A percentile compares a stretch with the other conserved stretches of the same genome.
These are phyloP conservation scores for Drosophila trichaetosa DNA, from an alignment of 2,888 invertebrate genomes.

Conservation along the genomic window DNA sequence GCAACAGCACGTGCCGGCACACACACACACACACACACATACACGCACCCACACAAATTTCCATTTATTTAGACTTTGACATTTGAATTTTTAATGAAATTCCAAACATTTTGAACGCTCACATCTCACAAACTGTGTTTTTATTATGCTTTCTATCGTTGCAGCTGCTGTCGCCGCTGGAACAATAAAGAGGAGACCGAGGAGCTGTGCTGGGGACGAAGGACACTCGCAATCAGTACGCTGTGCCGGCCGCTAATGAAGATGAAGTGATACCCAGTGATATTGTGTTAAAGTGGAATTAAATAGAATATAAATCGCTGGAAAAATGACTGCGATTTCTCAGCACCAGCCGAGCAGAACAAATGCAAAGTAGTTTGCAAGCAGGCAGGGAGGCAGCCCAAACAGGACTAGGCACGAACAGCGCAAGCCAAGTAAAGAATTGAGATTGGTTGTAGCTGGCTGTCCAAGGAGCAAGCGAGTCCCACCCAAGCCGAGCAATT, in stretches of 20 bases:
- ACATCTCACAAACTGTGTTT: slow-evolving; percentile 50
- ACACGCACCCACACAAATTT: slow-evolving; percentile 56
- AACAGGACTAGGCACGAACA: background rate
- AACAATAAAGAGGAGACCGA: background rate
- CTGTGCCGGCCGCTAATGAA: slow-evolving; percentile 63
- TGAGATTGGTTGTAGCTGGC: slow-evolving; percentile 13
- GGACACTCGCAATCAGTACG: slow-evolving; percentile 35
- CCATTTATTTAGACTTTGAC: slow-evolving; percentile 79
- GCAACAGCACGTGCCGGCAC: slow-evolving; percentile 66
- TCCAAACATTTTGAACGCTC: slow-evolving; percentile 76
- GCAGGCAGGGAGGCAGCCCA: slow-evolving; percentile 8
- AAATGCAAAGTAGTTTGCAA: slow-evolving; percentile 73
- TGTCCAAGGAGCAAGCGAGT: slow-evolving; percentile 1
- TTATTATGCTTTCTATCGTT: slow-evolving; percentile 37
- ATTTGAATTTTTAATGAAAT: slow-evolving; percentile 81
- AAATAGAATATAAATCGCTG: slow-evolving; percentile 79
- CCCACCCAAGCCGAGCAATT: slow-evolving; percentile 45
- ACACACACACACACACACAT: slow-evolving; percentile 5
- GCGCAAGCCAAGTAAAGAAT: background rate
- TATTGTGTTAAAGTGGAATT: slow-evolving; percentile 71
- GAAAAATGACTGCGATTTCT: slow-evolving; percentile 78
- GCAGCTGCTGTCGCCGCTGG: slow-evolving; percentile 48
- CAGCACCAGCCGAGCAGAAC: slow-evolving; percentile 73
- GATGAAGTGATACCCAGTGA: slow-evolving; percentile 73
- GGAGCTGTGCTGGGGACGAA: slow-evolving; percentile 6